Percentiles rank a stretch among this genome's conserved stretches.
Evolutionary conservation across 1,140 invertebrate species (phyloP).

Genomic region (Geopemphigus sp.): DNA sequence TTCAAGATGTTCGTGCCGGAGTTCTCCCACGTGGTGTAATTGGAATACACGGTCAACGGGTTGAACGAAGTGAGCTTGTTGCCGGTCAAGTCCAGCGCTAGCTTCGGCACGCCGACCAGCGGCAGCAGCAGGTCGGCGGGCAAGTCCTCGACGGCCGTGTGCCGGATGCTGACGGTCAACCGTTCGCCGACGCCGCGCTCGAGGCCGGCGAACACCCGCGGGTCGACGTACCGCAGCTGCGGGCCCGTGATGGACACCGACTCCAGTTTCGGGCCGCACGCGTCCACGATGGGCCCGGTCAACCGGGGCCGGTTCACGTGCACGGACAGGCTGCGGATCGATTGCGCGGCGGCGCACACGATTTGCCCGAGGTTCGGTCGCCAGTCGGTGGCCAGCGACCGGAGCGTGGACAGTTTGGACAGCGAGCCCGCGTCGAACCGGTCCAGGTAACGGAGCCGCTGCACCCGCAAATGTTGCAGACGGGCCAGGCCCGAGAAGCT

Average conservation of each 20-base stretch:
- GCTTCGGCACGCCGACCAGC: slow-evolving; percentile 72
- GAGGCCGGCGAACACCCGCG: slow-evolving; percentile 67
- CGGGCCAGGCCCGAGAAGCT: slow-evolving; percentile 54
- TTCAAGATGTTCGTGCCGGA: slow-evolving; percentile 76
- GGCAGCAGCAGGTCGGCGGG: slow-evolving; percentile 74
- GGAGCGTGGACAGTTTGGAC: slow-evolving; percentile 51
- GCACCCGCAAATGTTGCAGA: slow-evolving; percentile 54
- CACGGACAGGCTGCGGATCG: slow-evolving; percentile 65
- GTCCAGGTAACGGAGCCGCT: slow-evolving; percentile 54
- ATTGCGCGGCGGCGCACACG: slow-evolving; percentile 60
- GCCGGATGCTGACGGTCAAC: slow-evolving; percentile 70
- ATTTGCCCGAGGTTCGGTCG: slow-evolving; percentile 66
- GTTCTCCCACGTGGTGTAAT: slow-evolving; percentile 77
- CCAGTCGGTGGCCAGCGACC: slow-evolving; percentile 60
- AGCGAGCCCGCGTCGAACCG: slow-evolving; percentile 56
- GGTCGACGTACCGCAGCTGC: slow-evolving; percentile 66
- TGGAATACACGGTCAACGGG: slow-evolving; percentile 79
- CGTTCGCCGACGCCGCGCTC: slow-evolving; percentile 61
- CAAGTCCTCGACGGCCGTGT: slow-evolving; percentile 71
- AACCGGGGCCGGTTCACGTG: slow-evolving; percentile 71
- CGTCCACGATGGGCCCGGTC: slow-evolving; percentile 56
- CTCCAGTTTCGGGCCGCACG: slow-evolving; percentile 70
- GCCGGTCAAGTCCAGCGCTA: slow-evolving; percentile 77
- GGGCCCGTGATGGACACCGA: slow-evolving; percentile 75
- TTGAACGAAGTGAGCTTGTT: slow-evolving; percentile 77